These are phyloP conservation scores for Indicator maculatus DNA, from an alignment of 2,113 vertebrate species.

Conservation along the genomic window DNA sequence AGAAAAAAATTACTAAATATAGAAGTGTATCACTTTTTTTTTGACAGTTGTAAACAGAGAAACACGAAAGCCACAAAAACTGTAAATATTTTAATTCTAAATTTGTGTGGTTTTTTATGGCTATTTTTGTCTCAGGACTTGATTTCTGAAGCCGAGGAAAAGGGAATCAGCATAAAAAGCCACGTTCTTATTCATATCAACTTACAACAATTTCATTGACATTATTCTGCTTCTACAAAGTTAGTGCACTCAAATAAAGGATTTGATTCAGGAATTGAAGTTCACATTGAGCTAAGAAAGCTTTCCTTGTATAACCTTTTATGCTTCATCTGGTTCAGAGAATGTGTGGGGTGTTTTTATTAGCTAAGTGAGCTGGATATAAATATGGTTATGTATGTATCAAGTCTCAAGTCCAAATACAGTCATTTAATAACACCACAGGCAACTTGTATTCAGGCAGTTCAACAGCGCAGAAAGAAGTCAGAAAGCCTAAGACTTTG, in stretches of 20 bases:
- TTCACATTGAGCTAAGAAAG: neutral
- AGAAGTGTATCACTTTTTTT: neutral
- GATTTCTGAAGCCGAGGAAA: neutral
- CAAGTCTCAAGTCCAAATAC: neutral
- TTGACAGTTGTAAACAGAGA: constrained; percentile 61
- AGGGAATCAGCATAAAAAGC: neutral
- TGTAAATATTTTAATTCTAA: constrained; percentile 30
- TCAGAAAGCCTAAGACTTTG: neutral
- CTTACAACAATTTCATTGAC: neutral
- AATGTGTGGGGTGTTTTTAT: neutral
- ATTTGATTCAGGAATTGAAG: neutral
- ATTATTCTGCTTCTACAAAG: neutral
- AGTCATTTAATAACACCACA: neutral
- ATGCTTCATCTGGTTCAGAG: neutral
- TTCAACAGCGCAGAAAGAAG: neutral
- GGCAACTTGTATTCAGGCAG: neutral
- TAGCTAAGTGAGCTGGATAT: neutral
- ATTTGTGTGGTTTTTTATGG: neutral
- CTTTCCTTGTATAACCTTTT: neutral
- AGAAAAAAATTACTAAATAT: constrained; percentile 24
- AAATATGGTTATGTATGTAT: neutral
- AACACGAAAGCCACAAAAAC: constrained; percentile 65
- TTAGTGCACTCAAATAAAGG: neutral
- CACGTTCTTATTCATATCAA: neutral
- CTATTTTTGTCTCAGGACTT: neutral